A percentile compares a stretch with the other conserved stretches of the same genome.
These are phyloP conservation scores for Melangyna quadrimaculata DNA, from an alignment of 2,888 invertebrate genomes.

Conservation along the genomic window DNA sequence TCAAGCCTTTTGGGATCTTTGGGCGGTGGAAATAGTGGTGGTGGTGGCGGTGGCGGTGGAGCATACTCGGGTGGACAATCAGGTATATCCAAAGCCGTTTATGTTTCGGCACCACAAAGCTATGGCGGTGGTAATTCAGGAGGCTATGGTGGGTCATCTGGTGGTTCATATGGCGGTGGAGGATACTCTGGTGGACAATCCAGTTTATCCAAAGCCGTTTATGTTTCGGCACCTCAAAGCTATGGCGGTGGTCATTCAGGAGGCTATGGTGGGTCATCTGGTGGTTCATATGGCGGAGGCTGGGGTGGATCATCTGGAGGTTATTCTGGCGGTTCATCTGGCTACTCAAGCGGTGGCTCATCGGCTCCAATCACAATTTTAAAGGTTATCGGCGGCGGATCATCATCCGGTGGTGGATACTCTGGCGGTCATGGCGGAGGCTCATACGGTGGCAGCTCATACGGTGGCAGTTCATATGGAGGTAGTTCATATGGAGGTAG, in stretches of 20 bases:
- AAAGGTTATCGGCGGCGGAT: constrained; percentile 42
- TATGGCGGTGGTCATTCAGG: not conserved
- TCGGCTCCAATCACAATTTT: constrained; percentile 45
- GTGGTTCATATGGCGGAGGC: not conserved
- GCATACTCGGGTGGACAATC: not conserved
- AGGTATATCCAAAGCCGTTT: not conserved
- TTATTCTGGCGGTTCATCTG: constrained; percentile 27
- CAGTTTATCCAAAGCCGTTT: not conserved
- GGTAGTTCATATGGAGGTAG: constrained; percentile 42
- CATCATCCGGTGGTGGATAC: constrained; percentile 34
- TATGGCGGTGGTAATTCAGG: not conserved
- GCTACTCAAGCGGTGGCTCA: constrained; percentile 15
- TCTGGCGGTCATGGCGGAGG: constrained; percentile 68
- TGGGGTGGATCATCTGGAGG: constrained; percentile 21
- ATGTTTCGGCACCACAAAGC: not conserved
- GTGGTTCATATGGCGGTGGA: not conserved
- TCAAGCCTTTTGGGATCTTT: not conserved
- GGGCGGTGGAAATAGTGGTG: constrained; percentile 6
- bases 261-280: constrained; percentile 27
- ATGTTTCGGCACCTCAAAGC: not conserved
- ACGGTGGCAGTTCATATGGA: constrained; percentile 52
- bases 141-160: too few species aligned
- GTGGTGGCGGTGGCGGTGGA: constrained; percentile 1
- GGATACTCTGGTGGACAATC: constrained; percentile 1
- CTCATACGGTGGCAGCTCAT: constrained; percentile 21